Base-by-base conservation (phyloP, 2,797 vertebrate genomes). In the Remorina albescens region DNA sequence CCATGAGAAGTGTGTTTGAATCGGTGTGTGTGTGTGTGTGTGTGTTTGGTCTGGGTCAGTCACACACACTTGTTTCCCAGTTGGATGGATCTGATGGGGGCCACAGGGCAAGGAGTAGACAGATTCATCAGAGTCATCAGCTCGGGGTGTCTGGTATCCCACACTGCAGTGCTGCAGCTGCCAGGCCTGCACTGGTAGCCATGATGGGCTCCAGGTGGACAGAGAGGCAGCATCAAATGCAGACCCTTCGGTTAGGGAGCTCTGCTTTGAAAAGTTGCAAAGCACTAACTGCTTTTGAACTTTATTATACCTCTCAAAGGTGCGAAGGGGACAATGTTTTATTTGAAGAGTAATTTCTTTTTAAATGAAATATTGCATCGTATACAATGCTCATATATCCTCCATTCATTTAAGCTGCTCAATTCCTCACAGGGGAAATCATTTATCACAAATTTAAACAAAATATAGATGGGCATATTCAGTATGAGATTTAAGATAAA, bases 201-300 rank as follows among this genome's bases (percentile, higher is more conserved):
- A 78, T 95, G 94, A 95, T 95, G 86, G 86, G 82, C 83, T 92
- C 93, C 94, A 95, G 93, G 93, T 95, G 94, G 92, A 86, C 56
- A 28, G 41, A 36, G 21, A 64, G 57, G 23, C 63, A 55, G 82
- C 66, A 57, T 73, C 68, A 78, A 76, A 89, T 39, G 41, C 46
- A 34, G 42, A 30, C 58, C 34, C 55, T 46, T 53, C 18, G 50
- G 50, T 57, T 18, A 6, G n/a, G 36, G 18, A n/a, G 18, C 10
- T 62, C 37, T 34, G 51, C 11, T 49, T 12, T 6, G 13, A 70
- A 74, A 62, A 7, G 3, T 18, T 51, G 1, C 13, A 4, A 0
- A 30, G n/a, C 25, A 41, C 16, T 13, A 34, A 47, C 30, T 8
- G 16, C 53, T 71, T 53, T 8, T 16, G n/a, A 56, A 54, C 10